Percentiles rank a stretch among this genome's conserved stretches.
Evolutionary conservation across 2,113 vertebrate species (phyloP).

Genomic region (Harpagus bidentatus): DNA sequence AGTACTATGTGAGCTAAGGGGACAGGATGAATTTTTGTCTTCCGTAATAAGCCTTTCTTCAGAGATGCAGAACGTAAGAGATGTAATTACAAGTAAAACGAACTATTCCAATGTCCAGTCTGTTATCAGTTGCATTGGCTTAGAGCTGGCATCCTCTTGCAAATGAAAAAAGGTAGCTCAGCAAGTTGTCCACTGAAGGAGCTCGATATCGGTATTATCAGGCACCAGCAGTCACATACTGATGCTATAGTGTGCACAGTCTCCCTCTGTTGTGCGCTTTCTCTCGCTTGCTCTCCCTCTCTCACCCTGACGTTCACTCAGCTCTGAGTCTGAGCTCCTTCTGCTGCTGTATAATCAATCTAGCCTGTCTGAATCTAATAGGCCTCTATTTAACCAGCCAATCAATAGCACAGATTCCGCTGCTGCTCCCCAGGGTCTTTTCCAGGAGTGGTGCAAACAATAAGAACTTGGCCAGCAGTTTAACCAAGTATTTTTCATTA

Average conservation of each 20-base stretch:
- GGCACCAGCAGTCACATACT: conserved; percentile 44
- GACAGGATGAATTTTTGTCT: conserved; percentile 26
- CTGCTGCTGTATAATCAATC: conserved; percentile 77
- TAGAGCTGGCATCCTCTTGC: conserved; percentile 55
- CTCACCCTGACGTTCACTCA: conserved; percentile 48
- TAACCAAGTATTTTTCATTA: conserved; percentile 57
- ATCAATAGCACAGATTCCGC: conserved; percentile 75
- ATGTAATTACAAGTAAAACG: conserved; percentile 30
- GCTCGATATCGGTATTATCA: conserved; percentile 26
- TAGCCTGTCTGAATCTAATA: conserved; percentile 77
- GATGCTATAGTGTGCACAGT: not conserved
- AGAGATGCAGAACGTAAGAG: not conserved
- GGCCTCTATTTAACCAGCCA: conserved; percentile 79
- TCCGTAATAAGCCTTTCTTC: conserved; percentile 24
- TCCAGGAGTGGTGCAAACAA: conserved; percentile 57
- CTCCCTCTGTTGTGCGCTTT: not conserved
- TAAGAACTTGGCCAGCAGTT: conserved; percentile 71
- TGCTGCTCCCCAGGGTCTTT: conserved; percentile 62
- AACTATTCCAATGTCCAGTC: conserved; percentile 70
- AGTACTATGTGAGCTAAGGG: not conserved
- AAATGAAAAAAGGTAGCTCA: conserved; percentile 60
- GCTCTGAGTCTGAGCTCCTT: conserved; percentile 63
- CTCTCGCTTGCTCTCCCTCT: conserved; percentile 1
- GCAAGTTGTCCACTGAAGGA: conserved; percentile 64
- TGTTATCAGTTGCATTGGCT: conserved; percentile 51